A percentile compares a stretch with the other conserved stretches of the same genome.
Evolutionary conservation across 2,797 vertebrate genomes (phyloP).

Genomic region (Macrochelys suwanniensis): DNA sequence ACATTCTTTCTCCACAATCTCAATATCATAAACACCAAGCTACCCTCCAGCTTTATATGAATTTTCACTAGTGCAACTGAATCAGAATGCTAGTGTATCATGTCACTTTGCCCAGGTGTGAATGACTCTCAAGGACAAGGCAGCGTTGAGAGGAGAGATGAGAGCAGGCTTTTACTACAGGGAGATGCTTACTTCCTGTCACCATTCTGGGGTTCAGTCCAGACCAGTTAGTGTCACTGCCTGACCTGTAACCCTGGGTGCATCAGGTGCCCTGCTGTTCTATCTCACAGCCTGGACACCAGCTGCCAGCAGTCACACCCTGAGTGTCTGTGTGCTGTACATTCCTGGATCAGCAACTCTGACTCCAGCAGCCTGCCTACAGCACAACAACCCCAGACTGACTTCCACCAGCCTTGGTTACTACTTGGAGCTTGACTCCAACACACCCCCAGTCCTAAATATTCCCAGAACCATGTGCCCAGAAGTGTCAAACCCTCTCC

Average conservation of each 20-base stretch:
- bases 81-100: neutral
- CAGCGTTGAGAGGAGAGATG: rapidly evolving
- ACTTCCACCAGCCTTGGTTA: neutral
- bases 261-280: neutral
- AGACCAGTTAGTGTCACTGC: neutral
- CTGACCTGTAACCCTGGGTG: neutral
- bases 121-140: neutral
- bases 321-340: too few species aligned
- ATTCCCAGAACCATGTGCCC: neutral
- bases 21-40: neutral
- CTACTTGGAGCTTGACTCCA: neutral
- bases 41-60: neutral
- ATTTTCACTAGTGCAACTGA: neutral
- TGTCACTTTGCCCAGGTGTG: rapidly evolving
- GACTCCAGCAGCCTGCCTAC: too few species aligned
- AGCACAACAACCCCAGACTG: neutral
- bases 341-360: too few species aligned
- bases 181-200: neutral
- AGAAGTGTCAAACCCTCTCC: neutral
- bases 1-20: neutral
- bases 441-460: neutral
- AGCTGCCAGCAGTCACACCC: neutral
- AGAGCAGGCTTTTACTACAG: neutral
- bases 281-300: neutral
- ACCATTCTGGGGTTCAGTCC: neutral